Conservation (phyloP, 2,888 invertebrate species). For the Tipula unca region DNA sequence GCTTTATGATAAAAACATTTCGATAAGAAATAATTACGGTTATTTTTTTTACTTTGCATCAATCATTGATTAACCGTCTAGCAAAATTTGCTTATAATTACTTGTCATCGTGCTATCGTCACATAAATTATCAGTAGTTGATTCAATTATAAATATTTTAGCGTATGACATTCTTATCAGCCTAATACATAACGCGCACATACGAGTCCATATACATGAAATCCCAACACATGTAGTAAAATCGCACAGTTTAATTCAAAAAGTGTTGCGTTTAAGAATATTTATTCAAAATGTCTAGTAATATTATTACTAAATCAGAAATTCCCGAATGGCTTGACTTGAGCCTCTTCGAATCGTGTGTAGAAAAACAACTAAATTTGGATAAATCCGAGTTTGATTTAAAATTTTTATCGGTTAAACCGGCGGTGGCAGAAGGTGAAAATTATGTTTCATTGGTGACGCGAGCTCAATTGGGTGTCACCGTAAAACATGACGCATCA, state of each 20-base stretch:
- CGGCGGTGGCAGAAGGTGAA: neutral
- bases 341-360: neutral
- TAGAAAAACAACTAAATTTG: neutral
- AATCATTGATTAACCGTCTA: neutral
- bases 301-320: neutral
- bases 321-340: neutral
- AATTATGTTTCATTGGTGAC: neutral
- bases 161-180: neutral
- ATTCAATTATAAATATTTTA: neutral
- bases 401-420: neutral
- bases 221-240: neutral
- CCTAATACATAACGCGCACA: neutral
- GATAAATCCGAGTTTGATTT: neutral
- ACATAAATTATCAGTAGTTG: neutral
- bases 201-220: neutral
- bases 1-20: neutral
- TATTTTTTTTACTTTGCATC: neutral
- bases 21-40: neutral
- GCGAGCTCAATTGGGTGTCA: neutral
- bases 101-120: neutral
- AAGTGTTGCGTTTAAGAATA: neutral
- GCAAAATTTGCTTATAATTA: neutral
- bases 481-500: neutral
- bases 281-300: neutral
- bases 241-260: neutral